A percentile compares a stretch with the other conserved stretches of the same genome.
phyloP scores from a whole-genome alignment of 2,797 vertebrate genomes.

The Chromis chromis region DNA sequence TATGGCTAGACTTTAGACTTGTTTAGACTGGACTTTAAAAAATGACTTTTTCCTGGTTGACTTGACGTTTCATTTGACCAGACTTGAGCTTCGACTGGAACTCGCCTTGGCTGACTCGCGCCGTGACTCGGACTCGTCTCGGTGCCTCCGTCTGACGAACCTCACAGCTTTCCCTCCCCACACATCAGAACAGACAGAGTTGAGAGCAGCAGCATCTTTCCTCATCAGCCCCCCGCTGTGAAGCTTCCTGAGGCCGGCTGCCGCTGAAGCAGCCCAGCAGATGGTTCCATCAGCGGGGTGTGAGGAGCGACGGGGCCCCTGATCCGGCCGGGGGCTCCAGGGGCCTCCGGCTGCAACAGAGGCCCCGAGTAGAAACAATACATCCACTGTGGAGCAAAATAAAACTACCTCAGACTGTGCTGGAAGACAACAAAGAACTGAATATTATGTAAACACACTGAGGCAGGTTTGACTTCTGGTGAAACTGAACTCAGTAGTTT shows the following conservation, averaged over 20 bases:
- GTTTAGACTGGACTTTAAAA: no score
- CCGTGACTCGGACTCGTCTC: neutral
- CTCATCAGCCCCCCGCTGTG: slow-evolving; percentile 35
- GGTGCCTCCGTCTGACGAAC: neutral
- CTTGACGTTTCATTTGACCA: no score
- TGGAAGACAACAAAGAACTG: neutral
- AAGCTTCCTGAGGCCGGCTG: slow-evolving; percentile 28
- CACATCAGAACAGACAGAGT: neutral
- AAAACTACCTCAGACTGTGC: neutral
- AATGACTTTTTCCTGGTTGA: no score
- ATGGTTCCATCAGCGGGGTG: slow-evolving; percentile 26
- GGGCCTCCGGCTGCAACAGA: slow-evolving; percentile 16
- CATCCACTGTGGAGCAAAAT: neutral
- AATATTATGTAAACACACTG: no score
- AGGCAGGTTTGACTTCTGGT: no score
- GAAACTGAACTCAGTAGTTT: no score
- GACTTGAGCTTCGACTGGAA: no score
- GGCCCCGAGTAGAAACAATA: slow-evolving; percentile 12
- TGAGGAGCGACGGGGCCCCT: slow-evolving; percentile 6
- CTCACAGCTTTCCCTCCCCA: neutral
- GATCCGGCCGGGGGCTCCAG: slow-evolving; percentile 1
- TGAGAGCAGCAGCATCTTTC: slow-evolving; percentile 19
- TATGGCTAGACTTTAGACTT: no score
- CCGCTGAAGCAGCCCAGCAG: slow-evolving; percentile 33
- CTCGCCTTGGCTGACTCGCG: no score